These are phyloP conservation scores for Ramazzottius varieornatus DNA, from an alignment of 2,888 invertebrate genomes.

Conservation along the genomic window DNA sequence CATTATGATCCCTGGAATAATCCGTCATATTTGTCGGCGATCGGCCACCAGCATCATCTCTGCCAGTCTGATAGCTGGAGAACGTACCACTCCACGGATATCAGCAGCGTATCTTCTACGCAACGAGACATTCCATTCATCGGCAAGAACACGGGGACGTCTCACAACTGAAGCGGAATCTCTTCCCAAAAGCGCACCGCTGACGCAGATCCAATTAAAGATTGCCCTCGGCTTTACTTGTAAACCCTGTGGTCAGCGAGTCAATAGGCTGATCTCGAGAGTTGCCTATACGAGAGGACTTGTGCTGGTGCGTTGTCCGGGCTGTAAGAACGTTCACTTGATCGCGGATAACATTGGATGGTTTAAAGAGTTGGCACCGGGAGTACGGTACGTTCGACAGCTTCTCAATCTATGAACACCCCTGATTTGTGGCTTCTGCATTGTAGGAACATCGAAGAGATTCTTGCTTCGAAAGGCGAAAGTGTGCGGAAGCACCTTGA, in stretches of 20 bases:
- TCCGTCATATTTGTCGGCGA: too few species aligned
- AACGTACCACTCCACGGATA: too few species aligned
- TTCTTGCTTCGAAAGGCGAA: constrained; percentile 63
- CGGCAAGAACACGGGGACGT: too few species aligned
- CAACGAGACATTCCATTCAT: neutral
- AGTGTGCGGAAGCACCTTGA: constrained; percentile 28
- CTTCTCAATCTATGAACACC: too few species aligned
- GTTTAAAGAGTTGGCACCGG: constrained; percentile 43
- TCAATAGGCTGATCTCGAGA: constrained; percentile 53
- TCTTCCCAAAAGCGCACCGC: too few species aligned
- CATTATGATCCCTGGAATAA: too few species aligned
- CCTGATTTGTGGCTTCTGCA: too few species aligned
- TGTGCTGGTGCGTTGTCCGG: constrained; percentile 64
- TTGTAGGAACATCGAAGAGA: constrained; percentile 58
- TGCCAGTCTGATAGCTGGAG: too few species aligned
- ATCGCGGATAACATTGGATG: constrained; percentile 88
- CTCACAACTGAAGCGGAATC: too few species aligned
- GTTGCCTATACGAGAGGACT: constrained; percentile 60
- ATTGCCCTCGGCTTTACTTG: constrained; percentile 56
- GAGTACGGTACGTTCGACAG: neutral
- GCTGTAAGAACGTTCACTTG: constrained; percentile 63
- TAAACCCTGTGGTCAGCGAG: constrained; percentile 53
- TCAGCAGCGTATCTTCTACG: too few species aligned
- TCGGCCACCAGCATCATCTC: too few species aligned
- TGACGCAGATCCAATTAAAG: constrained; percentile 22